Evolutionary conservation across 2,113 vertebrate genomes (phyloP).

Genomic region (Nycticorax nycticorax): DNA sequence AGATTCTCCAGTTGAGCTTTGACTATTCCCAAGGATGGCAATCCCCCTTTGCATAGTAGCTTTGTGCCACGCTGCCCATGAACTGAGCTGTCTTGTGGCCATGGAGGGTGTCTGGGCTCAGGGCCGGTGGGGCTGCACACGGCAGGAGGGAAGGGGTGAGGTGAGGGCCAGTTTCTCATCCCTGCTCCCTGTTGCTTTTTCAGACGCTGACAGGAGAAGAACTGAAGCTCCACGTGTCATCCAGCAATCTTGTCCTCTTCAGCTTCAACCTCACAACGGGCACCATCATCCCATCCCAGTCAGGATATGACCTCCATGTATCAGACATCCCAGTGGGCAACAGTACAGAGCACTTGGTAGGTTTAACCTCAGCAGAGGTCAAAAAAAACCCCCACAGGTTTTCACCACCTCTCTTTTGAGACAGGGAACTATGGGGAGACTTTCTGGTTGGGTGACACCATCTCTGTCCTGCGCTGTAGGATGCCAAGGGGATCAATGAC

Average conservation of each 20-base stretch:
- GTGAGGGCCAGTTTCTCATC: neutral
- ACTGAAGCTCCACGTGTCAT: slow-evolving; percentile 87
- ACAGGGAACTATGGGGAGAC: neutral
- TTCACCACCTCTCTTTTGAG: neutral
- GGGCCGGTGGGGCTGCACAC: neutral
- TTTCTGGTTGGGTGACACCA: neutral
- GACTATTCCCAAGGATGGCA: neutral
- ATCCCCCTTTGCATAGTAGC: neutral
- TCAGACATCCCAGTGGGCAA: slow-evolving; percentile 44
- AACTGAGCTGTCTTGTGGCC: neutral
- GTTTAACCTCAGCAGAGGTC: neutral
- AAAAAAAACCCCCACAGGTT: neutral
- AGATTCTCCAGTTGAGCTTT: neutral
- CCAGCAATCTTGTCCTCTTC: slow-evolving; percentile 75
- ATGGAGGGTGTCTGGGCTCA: neutral
- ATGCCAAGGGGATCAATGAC: slow-evolving; percentile 79
- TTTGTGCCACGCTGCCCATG: fast-evolving
- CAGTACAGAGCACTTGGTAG: slow-evolving; percentile 42
- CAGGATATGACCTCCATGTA: slow-evolving; percentile 81
- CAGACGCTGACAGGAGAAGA: slow-evolving; percentile 89
- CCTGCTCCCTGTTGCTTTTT: neutral
- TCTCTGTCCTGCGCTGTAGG: slow-evolving; percentile 48
- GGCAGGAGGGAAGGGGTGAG: neutral
- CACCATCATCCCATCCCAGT: slow-evolving; percentile 76
- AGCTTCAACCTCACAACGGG: slow-evolving; percentile 79